A percentile compares a stretch with the other conserved stretches of the same genome.
Conservation (phyloP, 2,888 invertebrate genomes). For the Brenthis ino region DNA sequence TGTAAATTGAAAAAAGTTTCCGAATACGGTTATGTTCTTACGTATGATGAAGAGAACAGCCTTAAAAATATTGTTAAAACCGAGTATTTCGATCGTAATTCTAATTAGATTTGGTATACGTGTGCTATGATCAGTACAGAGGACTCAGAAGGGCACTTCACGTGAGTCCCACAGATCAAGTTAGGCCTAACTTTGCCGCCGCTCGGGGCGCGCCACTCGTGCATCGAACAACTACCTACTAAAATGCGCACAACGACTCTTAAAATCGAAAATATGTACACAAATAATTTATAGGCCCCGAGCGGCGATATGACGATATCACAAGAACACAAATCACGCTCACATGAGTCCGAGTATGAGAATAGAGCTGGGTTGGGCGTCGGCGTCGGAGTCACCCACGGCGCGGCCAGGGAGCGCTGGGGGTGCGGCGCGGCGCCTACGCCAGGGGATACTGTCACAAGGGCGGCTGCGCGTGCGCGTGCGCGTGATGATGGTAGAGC, state of each 20-base stretch:
- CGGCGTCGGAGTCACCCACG: constrained; percentile 47
- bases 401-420: constrained; percentile 57
- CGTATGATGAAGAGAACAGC: constrained; percentile 5
- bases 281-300: constrained; percentile 57
- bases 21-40: background rate
- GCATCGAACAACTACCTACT: constrained; percentile 65
- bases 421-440: constrained; percentile 82
- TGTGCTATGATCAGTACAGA: constrained; percentile 48
- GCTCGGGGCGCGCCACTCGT: constrained; percentile 54
- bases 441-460: constrained; percentile 97
- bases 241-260: constrained; percentile 67
- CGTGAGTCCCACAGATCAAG: constrained; percentile 58
- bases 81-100: constrained; percentile 32
- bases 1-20: constrained; percentile 40
- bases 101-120: constrained; percentile 54
- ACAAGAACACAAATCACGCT: constrained; percentile 73
- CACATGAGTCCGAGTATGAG: constrained; percentile 77
- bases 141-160: constrained; percentile 71
- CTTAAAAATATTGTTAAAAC: constrained; percentile 17
- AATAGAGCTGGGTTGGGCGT: constrained; percentile 47
- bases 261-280: constrained; percentile 71
- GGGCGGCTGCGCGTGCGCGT: constrained; percentile 88
- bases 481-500: constrained; percentile 85
- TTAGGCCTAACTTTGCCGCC: constrained; percentile 70
- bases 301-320: constrained; percentile 51